These are phyloP conservation scores for Xanthostigma xanthostigma DNA, from an alignment of 2,888 invertebrate genomes.

Conservation along the genomic window DNA sequence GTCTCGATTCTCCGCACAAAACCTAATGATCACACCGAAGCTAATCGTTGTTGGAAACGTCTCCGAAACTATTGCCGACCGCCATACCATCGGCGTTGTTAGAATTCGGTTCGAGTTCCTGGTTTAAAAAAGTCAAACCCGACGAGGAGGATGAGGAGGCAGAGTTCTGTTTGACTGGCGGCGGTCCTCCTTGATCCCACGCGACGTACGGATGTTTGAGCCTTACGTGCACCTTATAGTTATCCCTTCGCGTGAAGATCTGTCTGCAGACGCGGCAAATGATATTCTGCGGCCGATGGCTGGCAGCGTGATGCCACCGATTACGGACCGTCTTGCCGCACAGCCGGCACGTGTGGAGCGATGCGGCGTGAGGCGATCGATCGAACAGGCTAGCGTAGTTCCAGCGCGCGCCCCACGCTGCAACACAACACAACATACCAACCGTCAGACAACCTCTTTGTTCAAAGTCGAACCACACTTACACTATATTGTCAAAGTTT, in stretches of 20 bases:
- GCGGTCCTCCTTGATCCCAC: not conserved
- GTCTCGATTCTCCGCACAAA: too few species aligned
- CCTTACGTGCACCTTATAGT: conserved; percentile 49
- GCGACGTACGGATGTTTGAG: conserved; percentile 34
- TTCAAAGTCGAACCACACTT: too few species aligned
- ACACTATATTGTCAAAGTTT: too few species aligned
- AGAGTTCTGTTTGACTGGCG: not conserved
- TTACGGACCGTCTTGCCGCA: conserved; percentile 52
- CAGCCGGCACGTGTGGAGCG: conserved; percentile 40
- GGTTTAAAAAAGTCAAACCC: too few species aligned
- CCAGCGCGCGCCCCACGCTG: not conserved
- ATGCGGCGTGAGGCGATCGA: conserved; percentile 19
- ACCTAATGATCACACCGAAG: too few species aligned
- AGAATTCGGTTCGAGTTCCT: too few species aligned
- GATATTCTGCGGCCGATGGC: conserved; percentile 46
- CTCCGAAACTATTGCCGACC: too few species aligned
- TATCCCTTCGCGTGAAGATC: conserved; percentile 48
- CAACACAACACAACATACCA: too few species aligned
- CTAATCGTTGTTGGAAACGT: too few species aligned
- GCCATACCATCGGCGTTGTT: too few species aligned
- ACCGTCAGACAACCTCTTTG: too few species aligned
- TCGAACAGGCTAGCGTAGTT: conserved; percentile 23
- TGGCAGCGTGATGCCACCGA: conserved; percentile 51
- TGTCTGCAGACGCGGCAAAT: conserved; percentile 46
- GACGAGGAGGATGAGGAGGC: too few species aligned